Evolutionary conservation across 2,888 invertebrate species (phyloP).

Genomic region (Apodemia zela): DNA sequence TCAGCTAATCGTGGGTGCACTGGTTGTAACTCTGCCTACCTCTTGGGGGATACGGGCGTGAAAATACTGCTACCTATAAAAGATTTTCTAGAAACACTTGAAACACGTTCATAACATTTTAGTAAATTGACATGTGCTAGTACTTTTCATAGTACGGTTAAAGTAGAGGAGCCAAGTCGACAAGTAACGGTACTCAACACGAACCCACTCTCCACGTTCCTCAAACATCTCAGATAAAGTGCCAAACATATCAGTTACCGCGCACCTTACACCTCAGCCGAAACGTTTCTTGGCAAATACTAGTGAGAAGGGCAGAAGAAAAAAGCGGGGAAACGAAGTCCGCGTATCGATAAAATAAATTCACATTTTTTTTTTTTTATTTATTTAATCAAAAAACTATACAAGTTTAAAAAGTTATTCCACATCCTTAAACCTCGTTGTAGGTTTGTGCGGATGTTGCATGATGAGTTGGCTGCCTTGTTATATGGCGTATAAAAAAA

Average conservation of each 20-base stretch:
- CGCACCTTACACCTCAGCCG: conserved; percentile 54
- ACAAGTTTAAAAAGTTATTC: no score
- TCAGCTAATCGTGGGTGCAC: no score
- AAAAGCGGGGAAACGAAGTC: conserved; percentile 64
- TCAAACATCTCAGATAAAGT: conserved; percentile 59
- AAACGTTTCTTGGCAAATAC: conserved; percentile 47
- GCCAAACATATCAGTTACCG: conserved; percentile 71
- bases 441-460: no score
- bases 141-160: conserved; percentile 12
- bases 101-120: neutral
- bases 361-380: no score
- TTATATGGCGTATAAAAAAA: no score
- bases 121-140: neutral
- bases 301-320: conserved; percentile 62
- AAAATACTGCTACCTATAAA: no score
- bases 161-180: conserved; percentile 32
- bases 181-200: conserved; percentile 61
- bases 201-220: conserved; percentile 52
- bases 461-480: no score
- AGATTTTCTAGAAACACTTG: no score
- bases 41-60: no score
- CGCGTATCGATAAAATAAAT: conserved; percentile 64
- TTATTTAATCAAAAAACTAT: no score
- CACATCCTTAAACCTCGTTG: no score
- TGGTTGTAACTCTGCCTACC: no score